Base-by-base conservation (phyloP, 2,888 invertebrate species). In the Melanotus villosus region DNA sequence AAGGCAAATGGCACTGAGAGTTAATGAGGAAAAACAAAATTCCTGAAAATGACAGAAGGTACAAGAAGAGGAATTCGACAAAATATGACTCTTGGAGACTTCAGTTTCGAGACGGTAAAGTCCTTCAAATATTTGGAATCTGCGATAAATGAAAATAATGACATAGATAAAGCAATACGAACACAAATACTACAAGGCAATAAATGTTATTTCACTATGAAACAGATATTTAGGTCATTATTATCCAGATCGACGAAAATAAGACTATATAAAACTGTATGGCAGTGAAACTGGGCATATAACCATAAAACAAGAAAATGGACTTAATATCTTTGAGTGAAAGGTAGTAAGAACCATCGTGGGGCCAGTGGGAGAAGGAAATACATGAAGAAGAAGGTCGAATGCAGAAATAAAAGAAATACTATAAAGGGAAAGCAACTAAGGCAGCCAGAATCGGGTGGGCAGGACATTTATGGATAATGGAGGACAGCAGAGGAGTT, bases 201-300 rank as follows among this genome's bases (percentile, higher is more conserved):
- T 38, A 38, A 38, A 38, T 38, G 12, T 38, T 38, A 9, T 38
- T 38, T 38, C 12, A 12, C 12, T 12, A 38, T 38, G 12, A 38
- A 9, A 38, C 36, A 38, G 1, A 38, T 38, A n/a, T 38, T 12
- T 38, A n/a, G 36, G 36, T 38, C 4, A 38, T 38, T 12, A n/a
- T 38, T 38, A 38, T 38, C 26, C 26, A 26, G 26, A 34, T 34
- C n/a, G n/a, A 34, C 34, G 34, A 34, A 34, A 34, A 34, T 34
- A 34, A 34, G 34, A 10, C n/a, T 6, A 2, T 6, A 10, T 10
- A 26, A 26, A 26, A 26, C 26, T 26, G 7, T 26, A 26, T 5
- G 26, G 26, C 34, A 6, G n/a, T 34, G n/a, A 10, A 34, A 34
- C n/a, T 34, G 2, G 34, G 34, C 34, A 34, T 34, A 34, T 34